phyloP scores from a whole-genome alignment of 2,797 vertebrate genomes.

The Leptoclinus maculatus region DNA sequence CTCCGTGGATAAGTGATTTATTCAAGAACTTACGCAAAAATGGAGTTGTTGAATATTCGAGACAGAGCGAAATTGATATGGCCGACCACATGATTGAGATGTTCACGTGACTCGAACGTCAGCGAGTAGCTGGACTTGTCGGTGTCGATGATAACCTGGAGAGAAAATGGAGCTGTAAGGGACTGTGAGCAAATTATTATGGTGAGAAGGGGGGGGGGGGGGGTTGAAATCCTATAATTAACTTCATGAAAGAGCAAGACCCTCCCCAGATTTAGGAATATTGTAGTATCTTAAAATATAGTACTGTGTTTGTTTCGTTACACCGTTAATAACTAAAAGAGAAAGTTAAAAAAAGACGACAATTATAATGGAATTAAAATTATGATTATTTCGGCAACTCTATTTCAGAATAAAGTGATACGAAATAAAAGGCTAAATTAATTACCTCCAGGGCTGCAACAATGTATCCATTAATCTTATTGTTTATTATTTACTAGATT shows the following conservation, averaged over 20 bases:
- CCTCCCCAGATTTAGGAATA: background rate
- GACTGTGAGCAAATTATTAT: background rate
- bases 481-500: background rate
- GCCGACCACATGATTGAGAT: constrained; percentile 87
- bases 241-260: background rate
- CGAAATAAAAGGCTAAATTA: background rate
- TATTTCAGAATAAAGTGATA: background rate
- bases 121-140: constrained; percentile 86
- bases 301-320: background rate
- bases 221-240: background rate
- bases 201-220: background rate
- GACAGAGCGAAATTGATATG: constrained; percentile 88
- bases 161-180: background rate
- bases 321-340: background rate
- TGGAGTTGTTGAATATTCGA: constrained; percentile 89
- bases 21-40: constrained; percentile 80
- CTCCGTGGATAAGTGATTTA: constrained; percentile 1
- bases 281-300: background rate
- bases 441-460: background rate
- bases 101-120: constrained; percentile 84
- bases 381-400: background rate
- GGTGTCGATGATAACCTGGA: constrained; percentile 88
- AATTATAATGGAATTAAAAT: background rate
- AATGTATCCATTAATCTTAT: too few relatives aligned
- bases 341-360: too few relatives aligned